phyloP scores from a whole-genome alignment of 30 jellyfish, hydroid and myxozoan species.

The Pelagia noctiluca region DNA sequence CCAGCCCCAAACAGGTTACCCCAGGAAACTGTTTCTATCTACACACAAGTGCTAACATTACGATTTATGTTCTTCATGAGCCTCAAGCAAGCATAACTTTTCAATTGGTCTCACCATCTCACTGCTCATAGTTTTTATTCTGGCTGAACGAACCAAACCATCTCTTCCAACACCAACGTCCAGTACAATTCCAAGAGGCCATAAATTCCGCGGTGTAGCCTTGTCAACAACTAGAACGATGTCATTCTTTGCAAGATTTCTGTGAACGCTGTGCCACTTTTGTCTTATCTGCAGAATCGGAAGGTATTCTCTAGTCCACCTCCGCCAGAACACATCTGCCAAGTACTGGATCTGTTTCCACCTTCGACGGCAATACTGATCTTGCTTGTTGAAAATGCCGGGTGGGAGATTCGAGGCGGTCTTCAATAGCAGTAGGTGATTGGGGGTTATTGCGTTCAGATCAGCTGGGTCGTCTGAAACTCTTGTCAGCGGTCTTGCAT shows the following conservation, averaged over 20 bases:
- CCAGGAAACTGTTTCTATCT: neutral
- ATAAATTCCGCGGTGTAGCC: conserved; percentile 28
- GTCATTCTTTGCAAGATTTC: conserved; percentile 47
- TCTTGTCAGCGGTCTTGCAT: conserved; percentile 66
- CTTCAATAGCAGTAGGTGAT: conserved; percentile 54
- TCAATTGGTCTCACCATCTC: conserved; percentile 41
- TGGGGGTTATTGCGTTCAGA: conserved; percentile 61
- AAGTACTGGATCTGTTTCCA: conserved; percentile 65
- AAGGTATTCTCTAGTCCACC: conserved; percentile 63
- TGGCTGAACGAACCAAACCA: conserved; percentile 50
- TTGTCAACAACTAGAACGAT: conserved; percentile 58
- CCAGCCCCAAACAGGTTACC: conserved; percentile 11
- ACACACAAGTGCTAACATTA: too few species aligned
- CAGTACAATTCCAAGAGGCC: conserved; percentile 47
- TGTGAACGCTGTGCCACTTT: conserved; percentile 34
- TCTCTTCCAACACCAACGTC: conserved; percentile 25
- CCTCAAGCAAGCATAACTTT: conserved; percentile 45
- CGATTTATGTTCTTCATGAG: neutral
- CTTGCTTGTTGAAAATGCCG: conserved; percentile 37
- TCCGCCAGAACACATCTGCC: conserved; percentile 63
- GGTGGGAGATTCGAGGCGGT: conserved; percentile 45
- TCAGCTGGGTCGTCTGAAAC: conserved; percentile 70
- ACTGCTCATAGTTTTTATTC: conserved; percentile 5
- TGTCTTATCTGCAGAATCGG: conserved; percentile 55
- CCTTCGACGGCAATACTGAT: conserved; percentile 43